Evolutionary conservation across 1,140 invertebrate species (phyloP).

Genomic region (Meloidogyne hapla): DNA sequence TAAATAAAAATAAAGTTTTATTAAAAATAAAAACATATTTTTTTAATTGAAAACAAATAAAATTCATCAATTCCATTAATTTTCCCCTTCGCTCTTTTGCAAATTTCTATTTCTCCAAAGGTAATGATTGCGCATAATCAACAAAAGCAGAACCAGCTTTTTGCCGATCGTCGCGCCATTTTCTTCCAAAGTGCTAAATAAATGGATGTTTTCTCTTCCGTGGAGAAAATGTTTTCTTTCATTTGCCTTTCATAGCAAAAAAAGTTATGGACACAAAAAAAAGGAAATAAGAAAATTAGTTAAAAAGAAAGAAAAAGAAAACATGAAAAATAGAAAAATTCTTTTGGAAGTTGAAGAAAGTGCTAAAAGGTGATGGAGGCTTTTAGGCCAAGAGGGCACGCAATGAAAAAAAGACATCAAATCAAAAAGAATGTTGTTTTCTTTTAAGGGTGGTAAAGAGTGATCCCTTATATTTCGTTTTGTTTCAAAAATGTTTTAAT

Average conservation of each 20-base stretch:
- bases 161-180: neutral
- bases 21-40: neutral
- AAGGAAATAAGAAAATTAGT: neutral
- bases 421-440: neutral
- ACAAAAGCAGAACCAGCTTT: neutral
- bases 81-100: neutral
- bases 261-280: neutral
- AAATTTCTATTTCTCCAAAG: neutral
- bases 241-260: neutral
- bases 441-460: neutral
- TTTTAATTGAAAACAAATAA: neutral
- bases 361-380: neutral
- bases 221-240: neutral
- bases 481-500: neutral
- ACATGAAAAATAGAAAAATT: neutral
- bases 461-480: neutral
- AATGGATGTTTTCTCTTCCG: neutral
- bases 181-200: neutral
- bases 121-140: slow-evolving; percentile 1
- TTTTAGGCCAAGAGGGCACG: neutral
- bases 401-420: neutral
- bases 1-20: neutral
- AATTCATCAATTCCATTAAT: neutral
- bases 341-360: no score
- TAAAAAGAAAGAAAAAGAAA: neutral